A percentile compares a stretch with the other conserved stretches of the same genome.
These are phyloP conservation scores for Lerista edwardsae DNA, from an alignment of 2,797 vertebrate genomes.

Conservation along the genomic window DNA sequence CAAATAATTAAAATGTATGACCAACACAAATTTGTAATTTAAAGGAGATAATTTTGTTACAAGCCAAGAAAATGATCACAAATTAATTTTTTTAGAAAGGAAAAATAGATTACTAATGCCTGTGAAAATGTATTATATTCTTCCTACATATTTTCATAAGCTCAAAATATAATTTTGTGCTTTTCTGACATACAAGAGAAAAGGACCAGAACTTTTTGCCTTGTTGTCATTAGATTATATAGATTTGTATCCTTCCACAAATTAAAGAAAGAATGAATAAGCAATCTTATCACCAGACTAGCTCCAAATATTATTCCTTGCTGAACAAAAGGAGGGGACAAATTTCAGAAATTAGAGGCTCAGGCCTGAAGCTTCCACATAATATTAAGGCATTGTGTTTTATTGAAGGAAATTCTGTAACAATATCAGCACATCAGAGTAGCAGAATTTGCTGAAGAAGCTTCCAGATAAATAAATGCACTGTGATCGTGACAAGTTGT, in stretches of 20 bases:
- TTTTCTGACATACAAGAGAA: slow-evolving; percentile 31
- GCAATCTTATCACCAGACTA: slow-evolving; percentile 4
- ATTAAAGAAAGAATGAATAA: not conserved
- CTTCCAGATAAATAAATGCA: slow-evolving; percentile 19
- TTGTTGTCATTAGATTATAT: not conserved
- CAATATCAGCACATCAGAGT: not conserved
- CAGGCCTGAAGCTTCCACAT: not conserved
- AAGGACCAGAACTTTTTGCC: slow-evolving; percentile 1
- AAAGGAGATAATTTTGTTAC: no score
- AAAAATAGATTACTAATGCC: not conserved
- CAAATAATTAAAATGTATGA: no score
- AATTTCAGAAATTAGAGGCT: not conserved
- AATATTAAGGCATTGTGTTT: not conserved
- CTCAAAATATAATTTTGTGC: slow-evolving; percentile 26
- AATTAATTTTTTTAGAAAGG: not conserved
- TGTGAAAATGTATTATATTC: slow-evolving; percentile 28
- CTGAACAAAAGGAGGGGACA: not conserved
- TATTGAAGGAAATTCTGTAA: not conserved
- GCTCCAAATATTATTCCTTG: not conserved
- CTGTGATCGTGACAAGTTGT: slow-evolving; percentile 3
- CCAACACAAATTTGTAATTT: no score
- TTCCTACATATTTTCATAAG: slow-evolving; percentile 20
- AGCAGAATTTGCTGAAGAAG: not conserved
- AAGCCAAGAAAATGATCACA: no score
- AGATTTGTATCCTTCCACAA: slow-evolving; percentile 4